Percentiles rank a stretch among this genome's conserved stretches.
Evolutionary conservation across 2,797 vertebrate genomes (phyloP).

Genomic region (Intellagama lesueurii): DNA sequence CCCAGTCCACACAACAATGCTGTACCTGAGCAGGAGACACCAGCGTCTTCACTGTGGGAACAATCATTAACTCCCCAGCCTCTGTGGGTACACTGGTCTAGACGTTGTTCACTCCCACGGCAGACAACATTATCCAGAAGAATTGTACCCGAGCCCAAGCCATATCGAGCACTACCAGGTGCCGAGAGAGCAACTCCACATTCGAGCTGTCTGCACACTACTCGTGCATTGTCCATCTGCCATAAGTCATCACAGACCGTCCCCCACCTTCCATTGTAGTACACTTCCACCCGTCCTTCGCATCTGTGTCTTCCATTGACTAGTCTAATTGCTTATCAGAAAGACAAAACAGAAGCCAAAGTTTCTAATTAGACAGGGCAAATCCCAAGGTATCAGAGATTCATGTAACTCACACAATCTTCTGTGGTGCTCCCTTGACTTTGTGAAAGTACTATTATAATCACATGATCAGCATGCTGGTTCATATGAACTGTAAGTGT

Average conservation of each 20-base stretch:
- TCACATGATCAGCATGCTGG: no score
- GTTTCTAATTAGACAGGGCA: not conserved
- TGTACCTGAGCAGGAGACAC: conserved; percentile 63
- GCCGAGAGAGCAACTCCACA: conserved; percentile 57
- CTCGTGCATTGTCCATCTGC: conserved; percentile 23
- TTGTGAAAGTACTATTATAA: no score
- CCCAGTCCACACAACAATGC: not conserved
- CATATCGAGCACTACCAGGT: conserved; percentile 21
- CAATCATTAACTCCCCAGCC: conserved; percentile 63
- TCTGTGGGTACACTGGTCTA: not conserved
- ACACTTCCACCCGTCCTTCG: conserved; percentile 57
- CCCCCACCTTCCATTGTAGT: not conserved
- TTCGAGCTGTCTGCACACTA: conserved; percentile 68
- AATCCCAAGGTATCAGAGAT: not conserved
- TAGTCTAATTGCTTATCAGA: conserved; percentile 32
- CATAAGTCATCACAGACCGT: conserved; percentile 70
- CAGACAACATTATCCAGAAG: conserved; percentile 59
- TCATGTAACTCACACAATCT: not conserved
- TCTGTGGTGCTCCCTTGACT: not conserved
- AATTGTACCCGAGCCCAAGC: conserved; percentile 42
- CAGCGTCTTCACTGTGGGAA: conserved; percentile 18
- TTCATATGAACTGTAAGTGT: no score
- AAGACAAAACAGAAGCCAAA: not conserved
- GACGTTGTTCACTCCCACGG: not conserved
- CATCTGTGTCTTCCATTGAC: conserved; percentile 60